Base-by-base conservation (phyloP, 2,797 vertebrate species). In the Schizothorax lantsangensis region DNA sequence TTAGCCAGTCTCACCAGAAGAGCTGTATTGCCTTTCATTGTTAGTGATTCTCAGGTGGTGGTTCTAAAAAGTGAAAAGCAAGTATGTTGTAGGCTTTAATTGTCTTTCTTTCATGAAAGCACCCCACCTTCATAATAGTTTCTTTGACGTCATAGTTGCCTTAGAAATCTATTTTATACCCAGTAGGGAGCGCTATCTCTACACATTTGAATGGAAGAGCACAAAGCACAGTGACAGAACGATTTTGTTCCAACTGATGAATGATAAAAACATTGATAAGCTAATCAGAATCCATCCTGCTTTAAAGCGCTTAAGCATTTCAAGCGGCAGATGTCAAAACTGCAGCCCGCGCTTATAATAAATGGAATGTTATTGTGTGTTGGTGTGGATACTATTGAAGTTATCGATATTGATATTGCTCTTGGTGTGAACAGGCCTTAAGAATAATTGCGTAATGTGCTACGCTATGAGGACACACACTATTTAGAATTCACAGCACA, bases 401-500 rank as follows among this genome's bases (percentile, higher is more conserved):
- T 66, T 17, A 17, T 33, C 14, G 6, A 17, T 17, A 7, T 66
- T 17, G 26, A 33, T 33, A 17, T 66, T 66, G 26, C 33, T 33
- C 30, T 17, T 33, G 15, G 64, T 66, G 64, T 66, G 30, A 33
- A 17, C 1, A 6, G 64, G 14, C 30, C 14, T 17, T 66, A 23
- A 59, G 38, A 74, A 36, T 36, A 38, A 30, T 47, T 45, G 38
- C 7, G 7, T 23, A 62, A 62, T 47, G 71, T 1, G 1, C 38
- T 74, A 2, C 0, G 6, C 11, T 21, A 33, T 10, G 33, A n/a
- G 71, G 52, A 86, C 57, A 52, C n/a, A 52, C 49, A 57, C 68
- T 52, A 66, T 66, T 88, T 89, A 83, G 57, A 86, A 89, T 88
- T 88, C 81, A 74, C 23, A 66, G 68, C 84, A 77, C 81, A 12